These are phyloP conservation scores for Apis cerana DNA, from an alignment of 1,140 invertebrate species.

Conservation along the genomic window DNA sequence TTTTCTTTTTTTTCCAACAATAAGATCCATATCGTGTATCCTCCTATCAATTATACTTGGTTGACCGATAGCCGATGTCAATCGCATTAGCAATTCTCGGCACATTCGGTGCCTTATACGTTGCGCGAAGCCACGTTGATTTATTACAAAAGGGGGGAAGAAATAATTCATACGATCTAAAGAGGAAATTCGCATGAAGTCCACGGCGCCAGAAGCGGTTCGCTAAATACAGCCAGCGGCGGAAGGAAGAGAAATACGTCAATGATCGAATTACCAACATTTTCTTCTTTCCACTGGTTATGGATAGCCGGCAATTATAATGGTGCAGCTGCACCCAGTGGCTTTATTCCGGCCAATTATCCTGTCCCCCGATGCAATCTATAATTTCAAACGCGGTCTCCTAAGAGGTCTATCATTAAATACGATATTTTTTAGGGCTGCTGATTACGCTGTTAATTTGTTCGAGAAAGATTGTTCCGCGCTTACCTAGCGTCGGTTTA, in stretches of 20 bases:
- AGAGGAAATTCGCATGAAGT: slow-evolving; percentile 3
- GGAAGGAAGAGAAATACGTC: slow-evolving; percentile 46
- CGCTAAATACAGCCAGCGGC: slow-evolving; percentile 25
- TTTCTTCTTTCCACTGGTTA: slow-evolving; percentile 48
- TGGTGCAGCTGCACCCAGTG: slow-evolving; percentile 65
- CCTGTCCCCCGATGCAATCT: slow-evolving; percentile 71
- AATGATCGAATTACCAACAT: slow-evolving; percentile 57
- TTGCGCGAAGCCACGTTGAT: background rate
- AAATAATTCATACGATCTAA: background rate
- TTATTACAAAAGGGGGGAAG: background rate
- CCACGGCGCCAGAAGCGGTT: slow-evolving; percentile 19
- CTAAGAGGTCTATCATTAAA: slow-evolving; percentile 71
- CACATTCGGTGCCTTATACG: background rate
- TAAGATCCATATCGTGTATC: background rate
- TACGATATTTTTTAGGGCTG: slow-evolving; percentile 68
- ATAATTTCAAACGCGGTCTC: slow-evolving; percentile 58
- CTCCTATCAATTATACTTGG: background rate
- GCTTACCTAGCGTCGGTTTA: slow-evolving; percentile 22
- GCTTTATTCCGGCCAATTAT: slow-evolving; percentile 66
- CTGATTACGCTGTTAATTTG: slow-evolving; percentile 68
- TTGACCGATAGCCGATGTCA: background rate
- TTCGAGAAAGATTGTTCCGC: slow-evolving; percentile 34
- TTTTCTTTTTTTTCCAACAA: background rate
- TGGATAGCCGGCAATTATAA: slow-evolving; percentile 70
- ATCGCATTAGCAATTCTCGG: no score